Conservation (phyloP, 2,888 invertebrate genomes). For the Cheilosia impressa region DNA sequence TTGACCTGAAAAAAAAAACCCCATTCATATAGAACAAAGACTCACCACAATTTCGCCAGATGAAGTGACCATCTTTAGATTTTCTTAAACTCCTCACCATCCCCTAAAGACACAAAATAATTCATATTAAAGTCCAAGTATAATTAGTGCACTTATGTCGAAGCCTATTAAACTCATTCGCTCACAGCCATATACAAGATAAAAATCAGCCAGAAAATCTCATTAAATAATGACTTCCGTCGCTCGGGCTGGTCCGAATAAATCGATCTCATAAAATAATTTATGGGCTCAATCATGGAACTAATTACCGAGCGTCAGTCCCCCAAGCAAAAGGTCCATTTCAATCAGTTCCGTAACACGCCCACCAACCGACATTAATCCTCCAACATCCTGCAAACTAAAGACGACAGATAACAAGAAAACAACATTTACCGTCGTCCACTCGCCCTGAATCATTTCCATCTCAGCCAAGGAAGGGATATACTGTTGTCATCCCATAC, state of each 20-base stretch:
- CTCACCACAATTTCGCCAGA: too few relatives aligned
- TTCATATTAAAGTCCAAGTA: too few relatives aligned
- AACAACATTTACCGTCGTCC: slow-evolving; percentile 56
- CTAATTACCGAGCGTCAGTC: slow-evolving; percentile 65
- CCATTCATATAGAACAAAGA: too few relatives aligned
- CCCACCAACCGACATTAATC: slow-evolving; percentile 42
- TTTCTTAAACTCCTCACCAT: too few relatives aligned
- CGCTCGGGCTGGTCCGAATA: slow-evolving; percentile 34
- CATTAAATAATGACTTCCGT: slow-evolving; percentile 39
- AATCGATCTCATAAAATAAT: slow-evolving; percentile 65
- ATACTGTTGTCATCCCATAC: slow-evolving; percentile 20
- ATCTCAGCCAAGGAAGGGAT: not conserved
- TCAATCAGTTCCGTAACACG: slow-evolving; percentile 48
- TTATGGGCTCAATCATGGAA: slow-evolving; percentile 68
- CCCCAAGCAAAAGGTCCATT: slow-evolving; percentile 46
- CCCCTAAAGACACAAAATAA: too few relatives aligned
- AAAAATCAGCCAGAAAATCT: slow-evolving; percentile 22
- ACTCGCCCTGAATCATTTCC: slow-evolving; percentile 12
- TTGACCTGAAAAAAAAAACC: too few relatives aligned
- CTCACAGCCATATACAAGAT: not conserved
- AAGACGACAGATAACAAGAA: slow-evolving; percentile 65
- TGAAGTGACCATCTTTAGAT: too few relatives aligned
- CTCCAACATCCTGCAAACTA: slow-evolving; percentile 33
- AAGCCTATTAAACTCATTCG: not conserved
- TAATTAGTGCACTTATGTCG: not conserved